phyloP scores from a whole-genome alignment of 1,140 invertebrate genomes.

The Andricus grossulariae region DNA sequence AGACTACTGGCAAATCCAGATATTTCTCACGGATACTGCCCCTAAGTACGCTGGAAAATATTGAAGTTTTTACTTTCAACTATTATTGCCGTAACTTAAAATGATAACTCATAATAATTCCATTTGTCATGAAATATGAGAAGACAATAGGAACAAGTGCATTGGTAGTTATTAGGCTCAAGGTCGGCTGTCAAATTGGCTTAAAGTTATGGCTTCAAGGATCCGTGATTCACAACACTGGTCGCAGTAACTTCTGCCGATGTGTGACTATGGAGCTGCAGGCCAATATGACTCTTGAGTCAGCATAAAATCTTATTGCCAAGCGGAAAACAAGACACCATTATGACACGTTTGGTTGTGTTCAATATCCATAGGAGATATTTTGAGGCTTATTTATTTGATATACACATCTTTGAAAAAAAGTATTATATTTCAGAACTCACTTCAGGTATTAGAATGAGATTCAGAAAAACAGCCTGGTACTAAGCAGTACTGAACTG shows the following conservation, averaged over 20 bases:
- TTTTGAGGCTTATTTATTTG: no score
- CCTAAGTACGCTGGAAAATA: neutral
- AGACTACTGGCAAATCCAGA: neutral
- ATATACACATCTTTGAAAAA: no score
- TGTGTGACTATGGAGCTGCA: neutral
- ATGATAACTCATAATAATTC: neutral
- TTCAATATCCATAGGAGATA: neutral
- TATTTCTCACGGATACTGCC: neutral
- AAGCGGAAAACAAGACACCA: neutral
- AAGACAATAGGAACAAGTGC: neutral
- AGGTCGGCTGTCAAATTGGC: neutral
- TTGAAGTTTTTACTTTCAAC: neutral
- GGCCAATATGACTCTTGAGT: neutral
- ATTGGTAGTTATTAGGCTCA: neutral
- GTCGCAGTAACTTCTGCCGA: conserved; percentile 3
- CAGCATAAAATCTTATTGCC: neutral
- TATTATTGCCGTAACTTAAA: neutral
- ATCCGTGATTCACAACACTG: neutral
- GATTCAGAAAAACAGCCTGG: no score
- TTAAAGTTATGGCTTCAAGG: conserved; percentile 10
- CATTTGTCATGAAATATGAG: neutral
- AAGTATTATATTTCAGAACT: no score
- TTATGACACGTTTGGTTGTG: neutral
- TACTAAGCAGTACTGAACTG: no score
- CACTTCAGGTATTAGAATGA: no score